Evolutionary conservation across 2,797 vertebrate species (phyloP), one percentile per base, ranked within the genome.

Genomic region (Cynodonichthys magdalenae): DNA sequence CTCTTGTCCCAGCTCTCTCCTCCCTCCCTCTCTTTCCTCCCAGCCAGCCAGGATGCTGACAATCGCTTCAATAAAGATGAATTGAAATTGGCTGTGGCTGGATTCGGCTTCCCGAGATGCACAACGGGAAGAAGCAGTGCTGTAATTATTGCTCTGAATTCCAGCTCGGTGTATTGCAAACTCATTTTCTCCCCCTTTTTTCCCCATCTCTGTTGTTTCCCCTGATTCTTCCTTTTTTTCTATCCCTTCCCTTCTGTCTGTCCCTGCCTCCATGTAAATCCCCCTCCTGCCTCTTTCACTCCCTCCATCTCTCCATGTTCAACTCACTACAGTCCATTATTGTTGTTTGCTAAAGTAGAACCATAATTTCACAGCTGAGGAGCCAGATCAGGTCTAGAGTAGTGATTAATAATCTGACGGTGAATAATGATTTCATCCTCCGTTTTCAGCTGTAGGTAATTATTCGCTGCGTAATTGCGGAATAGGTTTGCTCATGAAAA

Each of bases 331-430:
- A 75, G 85, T 87, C 87, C 81, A 90, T 91, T 92, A 92, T 92
- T 92, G 89, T 92, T 92, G 91, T 92, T 92, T 93, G 90, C 82
- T 80, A 90, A 92, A 89, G 89, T 90, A 92, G 90, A 92, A 91
- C 87, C 89, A 91, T 89, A 92, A 93, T 93, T 93, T 93, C 91
- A 93, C 92, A 92, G 91, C 89, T 87, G 89, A 92, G 79, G 77
- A 86, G 80, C 88, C 76, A 73, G 84, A 91, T 90, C 89, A 84
- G 85, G 88, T 91, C 85, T 84, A 70, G 75, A 88, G 86, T 86
- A 82, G 77, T 92, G 92, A 92, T 92, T 92, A 92, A 91, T 92
- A 92, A 91, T 90, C 86, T 88, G 87, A 89, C 77, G 82, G 74
- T 85, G 84, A 92, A 87, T 88, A 91, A 91, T 86, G 90, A 92